These are phyloP conservation scores for Agriopis aurantiaria DNA, from an alignment of 2,888 invertebrate genomes.

Conservation along the genomic window DNA sequence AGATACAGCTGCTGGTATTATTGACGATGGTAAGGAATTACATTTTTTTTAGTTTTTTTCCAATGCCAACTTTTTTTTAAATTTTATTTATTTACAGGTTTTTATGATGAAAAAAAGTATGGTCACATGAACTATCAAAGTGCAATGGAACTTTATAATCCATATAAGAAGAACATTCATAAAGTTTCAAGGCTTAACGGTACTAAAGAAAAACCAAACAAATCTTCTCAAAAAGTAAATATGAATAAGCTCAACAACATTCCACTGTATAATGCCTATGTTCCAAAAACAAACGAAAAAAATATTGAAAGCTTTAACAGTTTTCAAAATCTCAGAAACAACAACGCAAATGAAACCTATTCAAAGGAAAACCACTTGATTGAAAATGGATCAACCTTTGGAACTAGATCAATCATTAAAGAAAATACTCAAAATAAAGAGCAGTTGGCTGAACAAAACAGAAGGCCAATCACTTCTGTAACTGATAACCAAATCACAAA, in stretches of 20 bases:
- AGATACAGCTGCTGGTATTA: constrained; percentile 65
- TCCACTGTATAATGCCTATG: background rate
- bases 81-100: constrained; percentile 58
- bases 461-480: background rate
- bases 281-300: background rate
- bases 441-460: background rate
- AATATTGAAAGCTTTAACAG: no score
- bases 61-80: background rate
- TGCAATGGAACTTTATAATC: constrained; percentile 32
- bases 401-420: background rate
- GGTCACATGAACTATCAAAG: constrained; percentile 66
- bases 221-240: background rate
- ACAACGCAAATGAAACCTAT: background rate
- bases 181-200: background rate
- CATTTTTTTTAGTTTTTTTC: background rate
- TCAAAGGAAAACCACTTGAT: background rate
- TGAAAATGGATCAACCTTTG: background rate
- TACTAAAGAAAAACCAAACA: background rate
- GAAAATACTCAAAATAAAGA: background rate
- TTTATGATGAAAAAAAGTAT: constrained; percentile 73
- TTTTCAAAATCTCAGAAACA: background rate
- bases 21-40: constrained; percentile 69
- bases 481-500: background rate
- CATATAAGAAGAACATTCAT: background rate
- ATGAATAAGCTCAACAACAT: no score